phyloP scores from a whole-genome alignment of 2,113 vertebrate species.

The Pholis gunnellus region DNA sequence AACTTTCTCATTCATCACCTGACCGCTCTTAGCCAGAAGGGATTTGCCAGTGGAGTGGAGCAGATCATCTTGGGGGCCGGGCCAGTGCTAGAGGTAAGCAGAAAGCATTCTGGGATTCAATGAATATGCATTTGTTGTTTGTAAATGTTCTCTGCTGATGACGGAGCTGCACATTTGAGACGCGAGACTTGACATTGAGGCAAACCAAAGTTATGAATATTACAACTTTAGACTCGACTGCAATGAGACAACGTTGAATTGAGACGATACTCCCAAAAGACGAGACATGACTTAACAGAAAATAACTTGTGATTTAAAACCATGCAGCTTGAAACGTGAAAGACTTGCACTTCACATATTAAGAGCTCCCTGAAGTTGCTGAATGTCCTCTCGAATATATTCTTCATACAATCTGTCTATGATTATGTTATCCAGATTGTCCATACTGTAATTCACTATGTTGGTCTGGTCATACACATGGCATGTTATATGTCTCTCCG shows the following conservation, averaged over 20 bases:
- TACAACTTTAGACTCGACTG: background rate
- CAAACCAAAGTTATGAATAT: background rate
- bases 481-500: too few relatives aligned
- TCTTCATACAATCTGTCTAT: too few relatives aligned
- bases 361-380: too few relatives aligned
- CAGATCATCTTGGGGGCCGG: conserved; percentile 99
- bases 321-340: background rate
- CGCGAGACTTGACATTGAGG: background rate
- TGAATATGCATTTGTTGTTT: background rate
- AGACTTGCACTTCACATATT: background rate
- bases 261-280: background rate
- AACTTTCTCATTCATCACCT: conserved; percentile 99
- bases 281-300: background rate
- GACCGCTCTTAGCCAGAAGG: conserved; percentile 98
- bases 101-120: background rate
- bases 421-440: too few relatives aligned
- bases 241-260: background rate
- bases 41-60: conserved; percentile 98
- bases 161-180: background rate
- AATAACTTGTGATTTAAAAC: background rate
- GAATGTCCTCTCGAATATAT: too few relatives aligned
- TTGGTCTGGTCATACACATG: too few relatives aligned
- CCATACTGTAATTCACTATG: too few relatives aligned
- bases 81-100: conserved; percentile 96
- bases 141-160: background rate